Base-by-base conservation (phyloP, 2,113 vertebrate species). In the Poeciliopsis prolifica region DNA sequence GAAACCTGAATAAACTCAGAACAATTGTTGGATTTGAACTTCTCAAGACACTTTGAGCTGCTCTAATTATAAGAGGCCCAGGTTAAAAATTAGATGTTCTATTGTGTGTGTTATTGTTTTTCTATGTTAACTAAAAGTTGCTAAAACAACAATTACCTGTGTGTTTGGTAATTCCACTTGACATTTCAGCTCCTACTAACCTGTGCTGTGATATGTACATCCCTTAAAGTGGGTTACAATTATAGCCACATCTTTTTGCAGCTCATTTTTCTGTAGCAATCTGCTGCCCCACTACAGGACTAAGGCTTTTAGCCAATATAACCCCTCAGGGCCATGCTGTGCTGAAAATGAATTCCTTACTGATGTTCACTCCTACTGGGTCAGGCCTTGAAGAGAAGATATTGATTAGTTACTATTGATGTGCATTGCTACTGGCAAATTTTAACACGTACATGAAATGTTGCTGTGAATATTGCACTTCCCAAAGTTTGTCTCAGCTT, bases 321-420 rank as follows among this genome's bases (percentile, higher is more conserved):
- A 70, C 14, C 37, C 65, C 33, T 67, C 44, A 67, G 76, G 65
- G 61, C 67, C 51, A 17, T 7, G 69, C 37, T 65, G 48, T 63
- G 68, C 65, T 72, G 29, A 67, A 81, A 51, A 64, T 58, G 7
- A 85, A 79, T 73, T 60, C 17, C 51, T 77, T 83, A 83, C 75
- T 78, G 71, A 82, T 71, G 68, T 74, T 86, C n/a, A 30, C 51
- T 58, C 72, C 58, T 62, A 62, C 8, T 5, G 15, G 68, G 67
- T 79, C 61, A 63, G 63, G 61, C 64, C 68, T 87, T 40, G 65
- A 35, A 89, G 37, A 75, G 42, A 67, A 74, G 72, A 78, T 85
- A 91, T 90, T 66, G 85, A 92, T 87, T 69, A n/a, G 33, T 61
- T 71, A 77, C 29, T 88, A 80, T 67, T 89, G 73, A 88, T 82